Base-by-base conservation (phyloP, 2,113 vertebrate genomes). In the Oncorhynchus keta region DNA sequence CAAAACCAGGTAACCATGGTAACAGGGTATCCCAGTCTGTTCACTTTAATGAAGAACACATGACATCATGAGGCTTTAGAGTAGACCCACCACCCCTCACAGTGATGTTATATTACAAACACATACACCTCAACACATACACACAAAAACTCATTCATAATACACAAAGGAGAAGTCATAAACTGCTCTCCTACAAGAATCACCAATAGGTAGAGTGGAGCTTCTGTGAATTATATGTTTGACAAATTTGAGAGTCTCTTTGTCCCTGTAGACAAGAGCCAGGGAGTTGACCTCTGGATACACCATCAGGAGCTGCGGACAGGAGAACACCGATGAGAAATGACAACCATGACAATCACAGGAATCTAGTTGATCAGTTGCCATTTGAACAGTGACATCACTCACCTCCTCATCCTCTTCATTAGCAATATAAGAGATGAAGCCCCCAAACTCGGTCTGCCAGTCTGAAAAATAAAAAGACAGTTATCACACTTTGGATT, bases 391-490 rank as follows among this genome's bases (percentile, higher is more conserved):
- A 49, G 39, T 30, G 45, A 69, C 26, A 20, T 39, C 67, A 84
- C 91, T 92, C 86, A 98, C 98, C 95, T 99, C 98, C 84, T 99
- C 97, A 79, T 99, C 97, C 92, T 99, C 98, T 73, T 93, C 97
- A 87, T 95, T 96, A 32, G 97, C 96, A 62, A 99, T 95, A 76
- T 99, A 99, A 74, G 95, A 97, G 0, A 96, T 99, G 75, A 95
- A 97, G 76, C 97, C 98, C 3, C 97, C 98, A 9, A 91, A 96
- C 49, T 96, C 96, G 14, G 93, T 83, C 80, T 96, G 91, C 97
- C 97, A 99, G 51, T 91, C 98, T 99, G 72, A 67, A 16, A 35
- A 30, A 20, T 3, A 68, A 8, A 68, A 68, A 39, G 16, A 68
- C 5, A 18, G 30, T 35, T 20, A 7, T 3, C 7, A 35, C 30